Base-by-base conservation (phyloP, 2,113 vertebrate species). In the Onychostruthus taczanowskii region DNA sequence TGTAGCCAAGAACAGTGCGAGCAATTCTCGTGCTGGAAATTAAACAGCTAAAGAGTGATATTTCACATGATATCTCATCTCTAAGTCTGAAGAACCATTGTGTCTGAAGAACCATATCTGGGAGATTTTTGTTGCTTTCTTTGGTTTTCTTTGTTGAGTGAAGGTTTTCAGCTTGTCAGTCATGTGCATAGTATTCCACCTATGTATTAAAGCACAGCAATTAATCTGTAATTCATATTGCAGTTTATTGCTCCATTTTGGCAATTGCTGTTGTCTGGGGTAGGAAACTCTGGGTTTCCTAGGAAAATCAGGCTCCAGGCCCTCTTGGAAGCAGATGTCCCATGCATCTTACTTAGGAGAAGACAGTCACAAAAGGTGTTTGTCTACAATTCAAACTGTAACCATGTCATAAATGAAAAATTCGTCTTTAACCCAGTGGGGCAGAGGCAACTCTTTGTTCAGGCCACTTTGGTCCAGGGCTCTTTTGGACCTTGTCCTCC, bases 381-480 rank as follows among this genome's bases (percentile, higher is more conserved):
- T 26, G 31, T 8, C 3, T 73, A 30, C 30, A 58, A 50, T 53
- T 50, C 44, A 68, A 64, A 26, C 16, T 37, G 10, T 39, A 72
- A 15, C 6, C 3, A 9, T 19, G 19, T 37, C 37, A 62, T 21
- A 47, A 62, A 46, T 19, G 0, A 5, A 84, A 78, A 79, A 11
- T 6, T 20, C 66, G 11, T 47, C 28, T 64, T 86, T 16, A 64
- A 24, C 4, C n/a, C 44, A n/a, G 6, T 24, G 50, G 28, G 30
- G 9, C 46, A 19, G 22, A 73, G 37, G 7, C 30, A 74, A 13
- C 6, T 9, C 9, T 56, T 47, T 30, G 8, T 41, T 77, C 35
- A 19, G 15, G 6, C 47, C 21, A 4, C 10, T 55, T 61, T 0
- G 1, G 19, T 11, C 18, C 41, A 6, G 22, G 17, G 27, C 6